Conservation (phyloP, 2,888 invertebrate species). For the Acholoe squamosa region DNA sequence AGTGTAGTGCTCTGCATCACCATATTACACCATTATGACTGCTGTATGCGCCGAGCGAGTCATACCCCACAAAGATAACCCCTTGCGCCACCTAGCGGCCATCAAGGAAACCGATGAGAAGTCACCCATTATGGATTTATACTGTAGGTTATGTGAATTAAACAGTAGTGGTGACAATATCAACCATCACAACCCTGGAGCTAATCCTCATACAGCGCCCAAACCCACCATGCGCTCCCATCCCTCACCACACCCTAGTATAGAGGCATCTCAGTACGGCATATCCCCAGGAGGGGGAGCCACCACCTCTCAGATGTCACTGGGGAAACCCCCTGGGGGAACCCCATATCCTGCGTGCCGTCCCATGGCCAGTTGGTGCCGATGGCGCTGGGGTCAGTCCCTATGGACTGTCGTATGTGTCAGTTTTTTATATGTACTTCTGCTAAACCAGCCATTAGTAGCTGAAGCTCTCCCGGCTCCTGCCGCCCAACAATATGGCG, state of each 20-base stretch:
- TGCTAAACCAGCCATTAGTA: background rate
- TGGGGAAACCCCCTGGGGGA: background rate
- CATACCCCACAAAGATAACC: background rate
- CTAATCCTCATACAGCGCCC: background rate
- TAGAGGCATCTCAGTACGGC: background rate
- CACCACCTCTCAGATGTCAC: background rate
- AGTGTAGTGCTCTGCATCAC: too few species aligned
- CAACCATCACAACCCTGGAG: background rate
- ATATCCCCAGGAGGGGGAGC: background rate
- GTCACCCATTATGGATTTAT: background rate
- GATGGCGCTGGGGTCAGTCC: conserved; percentile 45
- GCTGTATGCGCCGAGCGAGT: conserved; percentile 12
- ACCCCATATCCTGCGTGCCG: background rate
- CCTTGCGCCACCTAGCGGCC: background rate
- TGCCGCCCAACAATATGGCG: background rate
- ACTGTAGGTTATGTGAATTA: background rate
- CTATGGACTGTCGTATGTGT: conserved; percentile 11
- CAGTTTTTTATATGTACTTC: background rate
- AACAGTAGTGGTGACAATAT: background rate
- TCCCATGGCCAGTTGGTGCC: background rate
- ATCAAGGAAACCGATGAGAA: too few species aligned
- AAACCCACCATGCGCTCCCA: background rate
- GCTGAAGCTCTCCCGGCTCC: background rate
- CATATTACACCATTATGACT: background rate
- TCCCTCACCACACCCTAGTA: background rate